Percentiles rank a stretch among this genome's conserved stretches.
Evolutionary conservation across 2,888 invertebrate species (phyloP).

Genomic region (Tyria jacobaeae): DNA sequence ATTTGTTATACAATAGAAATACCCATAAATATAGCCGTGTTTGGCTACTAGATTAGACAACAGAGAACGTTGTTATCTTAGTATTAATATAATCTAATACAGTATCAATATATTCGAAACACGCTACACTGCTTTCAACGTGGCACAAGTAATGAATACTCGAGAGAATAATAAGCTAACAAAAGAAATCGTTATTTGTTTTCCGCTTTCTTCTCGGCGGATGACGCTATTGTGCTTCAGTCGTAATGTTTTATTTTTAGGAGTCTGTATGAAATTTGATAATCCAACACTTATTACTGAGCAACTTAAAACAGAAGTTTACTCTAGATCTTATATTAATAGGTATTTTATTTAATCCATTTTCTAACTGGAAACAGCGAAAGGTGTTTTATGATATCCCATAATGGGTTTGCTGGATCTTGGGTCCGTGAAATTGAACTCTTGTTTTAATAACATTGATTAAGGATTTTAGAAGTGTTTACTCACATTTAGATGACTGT

Average conservation of each 20-base stretch:
- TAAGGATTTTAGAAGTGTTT: too few relatives aligned
- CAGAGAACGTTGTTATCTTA: constrained; percentile 8
- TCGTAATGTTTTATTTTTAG: constrained; percentile 54
- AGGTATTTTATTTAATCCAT: too few relatives aligned
- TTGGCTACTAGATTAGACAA: not conserved
- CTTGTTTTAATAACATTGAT: too few relatives aligned
- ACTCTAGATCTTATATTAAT: too few relatives aligned
- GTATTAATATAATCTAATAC: constrained; percentile 38
- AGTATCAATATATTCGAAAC: constrained; percentile 47
- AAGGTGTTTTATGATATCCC: too few relatives aligned
- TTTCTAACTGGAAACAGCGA: too few relatives aligned
- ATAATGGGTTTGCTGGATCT: too few relatives aligned
- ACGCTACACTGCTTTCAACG: constrained; percentile 45
- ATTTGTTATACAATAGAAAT: too few relatives aligned
- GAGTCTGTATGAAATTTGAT: constrained; percentile 42
- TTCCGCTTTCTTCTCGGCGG: constrained; percentile 75
- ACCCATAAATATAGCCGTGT: not conserved
- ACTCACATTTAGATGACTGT: too few relatives aligned
- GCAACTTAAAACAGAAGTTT: not conserved
- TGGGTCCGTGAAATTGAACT: too few relatives aligned
- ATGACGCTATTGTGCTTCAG: constrained; percentile 80
- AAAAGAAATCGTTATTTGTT: constrained; percentile 85
- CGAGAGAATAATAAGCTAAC: constrained; percentile 83
- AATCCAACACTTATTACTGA: not conserved
- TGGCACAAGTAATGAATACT: constrained; percentile 80